Base-by-base conservation (phyloP, 2,888 invertebrate genomes). In the Apantesis nais region DNA sequence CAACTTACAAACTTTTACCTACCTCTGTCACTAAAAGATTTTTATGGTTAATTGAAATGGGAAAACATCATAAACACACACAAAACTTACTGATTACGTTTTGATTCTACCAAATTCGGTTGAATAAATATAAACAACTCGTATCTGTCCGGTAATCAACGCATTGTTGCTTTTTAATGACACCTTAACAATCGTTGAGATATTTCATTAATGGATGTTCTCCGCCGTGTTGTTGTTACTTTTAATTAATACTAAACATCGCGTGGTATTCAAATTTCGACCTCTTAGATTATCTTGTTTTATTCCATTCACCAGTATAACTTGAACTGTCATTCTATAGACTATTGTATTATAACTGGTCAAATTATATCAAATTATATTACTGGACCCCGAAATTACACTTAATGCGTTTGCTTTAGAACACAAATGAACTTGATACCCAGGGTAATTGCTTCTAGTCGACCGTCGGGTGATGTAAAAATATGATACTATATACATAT, bases 121-220 rank as follows among this genome's bases (percentile, higher is more conserved):
- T 29, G 29, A 5, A 58, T 52, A 16, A n/a, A 29, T 55, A 29
- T 58, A 58, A 29, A 29, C 14, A 29, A 58, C 58, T 58, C 25
- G 58, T 58, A 58, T 55, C 25, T n/a, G n/a, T 58, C 7, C 16
- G 16, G 29, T 29, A 29, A 58, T 58, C 58, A 58, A 29, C 29
- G 29, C 58, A 58, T 58, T 58, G 58, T 58, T 58, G 29, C 58
- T 14, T 58, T 58, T 29, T 58, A 58, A 58, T 14, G 58, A 29
- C 29, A 58, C 14, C 25, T 29, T 29, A 16, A 29, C 58, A 29
- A 58, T 58, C 29, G 14, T 58, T 58, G 16, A 55, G 55, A 55
- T 55, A 55, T 14, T 29, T 58, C 29, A 58, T 29, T 58, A 16
- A 29, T 58, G 7, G 14, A 29, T 16, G 16, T 29, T 58, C 58